Evolutionary conservation across 2,113 vertebrate species (phyloP).

Genomic region (Etheostoma spectabile): DNA sequence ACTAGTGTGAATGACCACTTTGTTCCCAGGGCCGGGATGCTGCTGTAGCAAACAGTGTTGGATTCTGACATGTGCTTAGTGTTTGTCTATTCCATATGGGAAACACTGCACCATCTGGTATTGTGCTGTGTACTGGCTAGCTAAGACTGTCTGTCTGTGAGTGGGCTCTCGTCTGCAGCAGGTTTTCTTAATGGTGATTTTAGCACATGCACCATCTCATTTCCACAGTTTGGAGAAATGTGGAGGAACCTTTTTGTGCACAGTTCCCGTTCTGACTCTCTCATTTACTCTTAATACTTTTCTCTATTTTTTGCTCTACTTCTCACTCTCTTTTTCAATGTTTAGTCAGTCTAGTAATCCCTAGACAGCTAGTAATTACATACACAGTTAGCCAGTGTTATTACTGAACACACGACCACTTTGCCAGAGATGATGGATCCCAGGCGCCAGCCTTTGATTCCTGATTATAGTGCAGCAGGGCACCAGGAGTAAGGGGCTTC

Average conservation of each 20-base stretch:
- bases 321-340: slow-evolving; percentile 46
- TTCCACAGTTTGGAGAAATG: slow-evolving; percentile 57
- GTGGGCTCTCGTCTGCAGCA: slow-evolving; percentile 65
- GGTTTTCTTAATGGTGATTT: slow-evolving; percentile 64
- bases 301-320: slow-evolving; percentile 32
- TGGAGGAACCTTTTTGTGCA: slow-evolving; percentile 46
- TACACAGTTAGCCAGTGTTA: slow-evolving; percentile 78
- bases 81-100: slow-evolving; percentile 82
- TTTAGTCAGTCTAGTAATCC: slow-evolving; percentile 69
- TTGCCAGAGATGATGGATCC: slow-evolving; percentile 78
- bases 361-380: slow-evolving; percentile 82
- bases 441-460: slow-evolving; percentile 82
- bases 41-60: slow-evolving; percentile 81
- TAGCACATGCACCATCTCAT: slow-evolving; percentile 57
- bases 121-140: slow-evolving; percentile 78
- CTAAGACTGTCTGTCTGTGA: slow-evolving; percentile 66
- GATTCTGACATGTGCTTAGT: slow-evolving; percentile 82
- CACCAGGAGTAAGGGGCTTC: slow-evolving; percentile 68
- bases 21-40: slow-evolving; percentile 89
- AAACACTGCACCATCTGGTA: slow-evolving; percentile 82
- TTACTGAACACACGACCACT: slow-evolving; percentile 75
- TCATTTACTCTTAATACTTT: slow-evolving; percentile 47
- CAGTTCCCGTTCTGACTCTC: slow-evolving; percentile 31
- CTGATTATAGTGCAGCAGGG: slow-evolving; percentile 77
- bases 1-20: slow-evolving; percentile 92